These are phyloP conservation scores for Saturnia japonica DNA, from an alignment of 2,888 invertebrate genomes.

Conservation along the genomic window DNA sequence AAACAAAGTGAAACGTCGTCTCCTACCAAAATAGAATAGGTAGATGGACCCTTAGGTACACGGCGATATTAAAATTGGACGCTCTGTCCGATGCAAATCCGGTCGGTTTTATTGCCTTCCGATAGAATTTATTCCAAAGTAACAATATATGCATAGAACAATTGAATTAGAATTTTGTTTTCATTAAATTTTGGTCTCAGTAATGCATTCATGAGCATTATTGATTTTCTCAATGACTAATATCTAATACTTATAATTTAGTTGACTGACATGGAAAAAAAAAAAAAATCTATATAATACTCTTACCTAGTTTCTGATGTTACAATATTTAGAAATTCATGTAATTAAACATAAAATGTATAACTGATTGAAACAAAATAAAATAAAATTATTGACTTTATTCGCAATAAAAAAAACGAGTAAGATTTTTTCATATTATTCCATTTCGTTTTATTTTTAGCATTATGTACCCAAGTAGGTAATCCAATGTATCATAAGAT, in stretches of 20 bases:
- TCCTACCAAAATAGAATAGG: conserved; percentile 22
- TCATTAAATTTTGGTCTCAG: not conserved
- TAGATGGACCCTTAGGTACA: conserved; percentile 31
- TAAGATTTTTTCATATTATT: too few relatives aligned
- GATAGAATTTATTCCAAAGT: conserved; percentile 48
- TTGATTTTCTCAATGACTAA: not conserved
- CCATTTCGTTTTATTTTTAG: too few relatives aligned
- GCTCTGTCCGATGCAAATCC: conserved; percentile 68
- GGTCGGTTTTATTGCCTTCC: conserved; percentile 59
- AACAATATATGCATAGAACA: conserved; percentile 25
- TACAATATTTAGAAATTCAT: not conserved
- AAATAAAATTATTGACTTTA: not conserved
- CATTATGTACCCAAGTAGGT: too few relatives aligned
- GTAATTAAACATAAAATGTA: not conserved
- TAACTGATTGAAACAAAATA: not conserved
- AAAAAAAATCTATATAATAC: too few relatives aligned
- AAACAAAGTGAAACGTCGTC: conserved; percentile 22
- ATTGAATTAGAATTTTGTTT: conserved; percentile 12
- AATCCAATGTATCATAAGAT: too few relatives aligned
- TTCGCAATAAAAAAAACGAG: not conserved
- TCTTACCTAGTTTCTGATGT: not conserved
- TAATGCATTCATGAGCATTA: not conserved
- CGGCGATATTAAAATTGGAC: conserved; percentile 61
- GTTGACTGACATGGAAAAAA: not conserved
- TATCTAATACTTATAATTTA: not conserved